These are phyloP conservation scores for Dynastes hyllus DNA, from an alignment of 2,888 invertebrate species.

Conservation along the genomic window DNA sequence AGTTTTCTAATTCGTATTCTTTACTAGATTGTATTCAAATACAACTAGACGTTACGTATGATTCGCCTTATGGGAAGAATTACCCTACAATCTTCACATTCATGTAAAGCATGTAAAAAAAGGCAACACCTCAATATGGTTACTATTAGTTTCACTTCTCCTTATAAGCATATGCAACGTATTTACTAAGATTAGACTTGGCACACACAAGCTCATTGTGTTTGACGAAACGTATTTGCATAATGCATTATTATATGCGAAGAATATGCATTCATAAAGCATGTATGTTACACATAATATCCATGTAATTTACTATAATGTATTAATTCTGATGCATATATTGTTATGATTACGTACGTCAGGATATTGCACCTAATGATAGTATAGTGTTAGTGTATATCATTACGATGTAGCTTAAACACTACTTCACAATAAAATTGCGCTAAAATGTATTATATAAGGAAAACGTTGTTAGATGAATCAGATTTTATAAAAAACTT, in stretches of 20 bases:
- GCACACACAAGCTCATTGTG: conserved; percentile 25
- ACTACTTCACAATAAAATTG: no score
- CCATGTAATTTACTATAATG: conserved; percentile 20
- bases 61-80: conserved; percentile 31
- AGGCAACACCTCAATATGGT: not conserved
- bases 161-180: not conserved
- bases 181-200: conserved; percentile 17
- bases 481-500: no score
- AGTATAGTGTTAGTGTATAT: no score
- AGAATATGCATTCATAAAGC: conserved; percentile 2
- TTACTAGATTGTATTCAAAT: conserved; percentile 32
- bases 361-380: no score
- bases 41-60: conserved; percentile 13
- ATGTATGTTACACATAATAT: conserved; percentile 3
- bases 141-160: conserved; percentile 15
- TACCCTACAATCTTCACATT: conserved; percentile 25
- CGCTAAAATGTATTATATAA: no score
- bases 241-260: conserved; percentile 27
- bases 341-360: no score
- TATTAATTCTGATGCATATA: conserved; percentile 15
- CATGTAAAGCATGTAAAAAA: conserved; percentile 22
- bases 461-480: no score
- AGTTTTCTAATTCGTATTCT: not conserved
- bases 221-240: conserved; percentile 27
- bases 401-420: no score